Base-by-base conservation (phyloP, 2,113 vertebrate genomes). In the Lepus americanus region DNA sequence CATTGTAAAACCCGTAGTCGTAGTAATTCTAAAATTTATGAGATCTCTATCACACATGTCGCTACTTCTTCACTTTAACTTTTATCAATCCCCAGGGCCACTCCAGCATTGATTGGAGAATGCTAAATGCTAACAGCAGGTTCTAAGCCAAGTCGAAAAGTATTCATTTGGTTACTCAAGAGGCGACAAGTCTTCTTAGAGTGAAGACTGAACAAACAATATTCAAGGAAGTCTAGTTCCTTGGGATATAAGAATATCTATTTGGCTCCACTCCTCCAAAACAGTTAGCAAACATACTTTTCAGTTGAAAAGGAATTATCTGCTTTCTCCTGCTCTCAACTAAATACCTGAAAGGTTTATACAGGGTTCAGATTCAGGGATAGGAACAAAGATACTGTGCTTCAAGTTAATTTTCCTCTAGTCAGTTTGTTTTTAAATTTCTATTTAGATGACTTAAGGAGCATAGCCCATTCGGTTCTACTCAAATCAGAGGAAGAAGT, bases 271-370 rank as follows among this genome's bases (percentile, higher is more conserved):
- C 44, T 33, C 70, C 33, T 66, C 39, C 53, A 22, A 39, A 74
- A 13, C 9, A 80, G 73, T 27, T 51, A 80, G 59, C 14, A 49
- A 76, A 20, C 12, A 19, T 67, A 9, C 14, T 78, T 63, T 27
- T 55, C 51, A 73, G 36, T 36, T 74, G 61, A 79, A 88, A 3
- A 67, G 59, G 22, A 73, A 2, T 66, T 90, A n/a, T 33, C 72
- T 79, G 49, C 33, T 36, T 74, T 23, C 51, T 59, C 53, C 61
- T 33, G 49, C 31, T 70, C 49, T 69, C 39, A 80, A 69, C 6
- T 25, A 92, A 85, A 80, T 49, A 77, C n/a, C 49, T 74, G 16
- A 85, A 81, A 92, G 31, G 78, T 70, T 90, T 66, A 84, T 19
- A 59, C 16, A 67, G 11, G 23, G 80, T 89, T 88, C 29, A 66